These are phyloP conservation scores for Drosophila diplacantha DNA, from an alignment of 2,888 invertebrate genomes.

Conservation along the genomic window DNA sequence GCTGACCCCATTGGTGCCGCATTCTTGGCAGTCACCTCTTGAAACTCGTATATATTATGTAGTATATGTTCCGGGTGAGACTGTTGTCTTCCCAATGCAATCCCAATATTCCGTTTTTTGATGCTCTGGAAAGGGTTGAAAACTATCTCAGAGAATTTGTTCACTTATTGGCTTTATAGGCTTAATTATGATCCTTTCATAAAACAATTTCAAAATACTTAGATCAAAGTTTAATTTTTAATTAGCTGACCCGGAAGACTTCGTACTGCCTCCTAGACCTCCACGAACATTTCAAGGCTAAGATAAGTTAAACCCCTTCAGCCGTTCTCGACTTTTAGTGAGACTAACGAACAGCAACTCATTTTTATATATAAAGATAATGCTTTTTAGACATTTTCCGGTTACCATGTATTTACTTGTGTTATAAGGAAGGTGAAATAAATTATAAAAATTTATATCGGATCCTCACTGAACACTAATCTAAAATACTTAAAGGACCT, in stretches of 20 bases:
- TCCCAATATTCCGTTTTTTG: background rate
- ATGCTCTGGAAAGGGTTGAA: background rate
- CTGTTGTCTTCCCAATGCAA: background rate
- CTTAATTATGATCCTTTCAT: background rate
- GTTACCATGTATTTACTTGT: no score
- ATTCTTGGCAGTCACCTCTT: conserved; percentile 28
- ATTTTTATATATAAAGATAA: background rate
- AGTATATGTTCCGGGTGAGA: conserved; percentile 1
- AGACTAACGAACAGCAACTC: no score
- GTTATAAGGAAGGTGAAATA: no score
- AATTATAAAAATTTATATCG: no score
- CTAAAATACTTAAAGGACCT: background rate
- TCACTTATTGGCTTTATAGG: background rate
- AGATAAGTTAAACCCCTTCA: no score
- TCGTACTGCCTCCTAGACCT: no score
- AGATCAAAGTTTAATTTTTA: background rate
- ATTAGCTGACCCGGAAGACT: no score
- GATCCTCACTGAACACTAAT: background rate
- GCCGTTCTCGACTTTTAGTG: no score
- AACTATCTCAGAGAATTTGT: background rate
- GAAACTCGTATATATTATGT: background rate
- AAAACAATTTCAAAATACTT: no score
- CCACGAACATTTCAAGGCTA: no score
- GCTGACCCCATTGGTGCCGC: conserved; percentile 6
- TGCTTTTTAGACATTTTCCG: background rate